Conservation (phyloP, 2,113 vertebrate species). For the Prunella himalayana region DNA sequence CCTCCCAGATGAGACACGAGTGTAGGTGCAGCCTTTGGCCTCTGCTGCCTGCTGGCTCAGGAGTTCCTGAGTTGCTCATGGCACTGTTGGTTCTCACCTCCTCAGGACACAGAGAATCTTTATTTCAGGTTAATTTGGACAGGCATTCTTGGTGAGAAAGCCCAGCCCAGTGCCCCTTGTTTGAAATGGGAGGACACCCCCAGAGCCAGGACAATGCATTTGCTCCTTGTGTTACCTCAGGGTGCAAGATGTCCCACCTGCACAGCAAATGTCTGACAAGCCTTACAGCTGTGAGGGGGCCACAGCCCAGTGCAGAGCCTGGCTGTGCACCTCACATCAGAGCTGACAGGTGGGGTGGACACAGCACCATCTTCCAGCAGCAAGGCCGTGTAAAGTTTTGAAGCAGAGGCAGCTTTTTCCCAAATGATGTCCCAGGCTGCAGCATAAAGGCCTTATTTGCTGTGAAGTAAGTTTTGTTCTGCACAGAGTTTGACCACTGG, state of each 20-base stretch:
- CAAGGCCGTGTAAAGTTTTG: neutral
- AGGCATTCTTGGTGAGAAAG: neutral
- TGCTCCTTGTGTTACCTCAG: neutral
- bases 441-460: neutral
- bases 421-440: neutral
- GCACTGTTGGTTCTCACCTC: neutral
- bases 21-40: neutral
- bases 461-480: neutral
- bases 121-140: neutral
- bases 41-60: neutral
- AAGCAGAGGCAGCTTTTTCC: neutral
- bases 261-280: neutral
- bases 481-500: neutral
- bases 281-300: neutral
- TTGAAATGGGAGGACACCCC: neutral
- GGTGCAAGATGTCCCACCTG: neutral
- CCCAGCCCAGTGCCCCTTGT: neutral
- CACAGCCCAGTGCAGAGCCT: neutral
- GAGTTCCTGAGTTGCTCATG: neutral
- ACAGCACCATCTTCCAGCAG: neutral
- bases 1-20: neutral
- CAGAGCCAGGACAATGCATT: neutral
- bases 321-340: neutral
- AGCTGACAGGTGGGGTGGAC: neutral
- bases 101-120: neutral